These are phyloP conservation scores for Oncorhynchus masou DNA, from an alignment of 2,113 vertebrate species.

Conservation along the genomic window DNA sequence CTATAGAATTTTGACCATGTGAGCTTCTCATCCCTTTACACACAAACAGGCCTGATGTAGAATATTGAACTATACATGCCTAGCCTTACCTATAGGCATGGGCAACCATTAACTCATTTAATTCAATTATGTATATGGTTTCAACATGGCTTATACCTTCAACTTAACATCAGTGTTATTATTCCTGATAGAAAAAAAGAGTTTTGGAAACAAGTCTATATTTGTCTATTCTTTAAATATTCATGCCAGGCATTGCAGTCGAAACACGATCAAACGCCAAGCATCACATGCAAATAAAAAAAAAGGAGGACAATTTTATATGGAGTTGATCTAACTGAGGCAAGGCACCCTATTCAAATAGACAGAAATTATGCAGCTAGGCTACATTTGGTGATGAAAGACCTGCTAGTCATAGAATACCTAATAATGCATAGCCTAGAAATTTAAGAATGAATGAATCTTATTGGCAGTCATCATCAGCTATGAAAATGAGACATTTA, in stretches of 20 bases:
- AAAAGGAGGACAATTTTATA: not conserved
- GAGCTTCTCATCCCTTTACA: too few species aligned
- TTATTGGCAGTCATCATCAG: not conserved
- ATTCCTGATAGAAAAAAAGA: not conserved
- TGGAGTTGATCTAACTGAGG: not conserved
- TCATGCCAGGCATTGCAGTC: not conserved
- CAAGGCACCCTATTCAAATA: too few species aligned
- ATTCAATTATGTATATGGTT: too few species aligned
- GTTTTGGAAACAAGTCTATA: not conserved
- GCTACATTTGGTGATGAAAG: not conserved
- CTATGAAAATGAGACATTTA: not conserved
- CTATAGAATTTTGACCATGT: too few species aligned
- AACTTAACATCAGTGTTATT: not conserved
- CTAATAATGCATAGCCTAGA: not conserved
- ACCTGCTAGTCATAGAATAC: not conserved
- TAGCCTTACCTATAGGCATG: too few species aligned
- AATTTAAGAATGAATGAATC: too few species aligned
- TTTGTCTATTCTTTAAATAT: not conserved
- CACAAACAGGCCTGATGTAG: too few species aligned
- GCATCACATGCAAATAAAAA: not conserved
- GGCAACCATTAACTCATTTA: too few species aligned
- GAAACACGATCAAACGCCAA: not conserved
- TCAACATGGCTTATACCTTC: not conserved
- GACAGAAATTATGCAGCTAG: too few species aligned
- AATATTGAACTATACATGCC: too few species aligned